Percentiles rank a stretch among this genome's conserved stretches.
These are phyloP conservation scores for Hyphantria cunea DNA, from an alignment of 1,140 invertebrate species.

Conservation along the genomic window DNA sequence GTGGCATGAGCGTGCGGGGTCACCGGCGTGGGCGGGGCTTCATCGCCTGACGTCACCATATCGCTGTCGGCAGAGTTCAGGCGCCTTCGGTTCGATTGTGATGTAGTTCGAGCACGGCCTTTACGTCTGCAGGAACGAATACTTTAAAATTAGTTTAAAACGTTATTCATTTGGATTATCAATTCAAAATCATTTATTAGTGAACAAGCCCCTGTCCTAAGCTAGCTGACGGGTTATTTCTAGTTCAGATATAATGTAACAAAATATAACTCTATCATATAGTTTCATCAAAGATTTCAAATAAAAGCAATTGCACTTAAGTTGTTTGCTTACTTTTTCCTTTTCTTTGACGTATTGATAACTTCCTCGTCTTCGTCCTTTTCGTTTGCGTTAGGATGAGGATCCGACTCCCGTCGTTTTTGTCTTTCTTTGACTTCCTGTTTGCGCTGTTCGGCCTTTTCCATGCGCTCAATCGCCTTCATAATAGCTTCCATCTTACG, in stretches of 20 bases:
- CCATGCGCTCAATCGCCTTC: conserved; percentile 94
- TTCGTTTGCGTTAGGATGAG: conserved; percentile 71
- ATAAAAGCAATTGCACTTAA: conserved; percentile 2
- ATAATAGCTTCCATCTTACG: conserved; percentile 98
- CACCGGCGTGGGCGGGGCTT: conserved; percentile 79
- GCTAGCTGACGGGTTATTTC: too few relatives aligned
- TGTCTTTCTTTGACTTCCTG: conserved; percentile 85
- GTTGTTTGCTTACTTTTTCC: conserved; percentile 69
- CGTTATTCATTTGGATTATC: too few relatives aligned
- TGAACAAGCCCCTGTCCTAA: too few relatives aligned
- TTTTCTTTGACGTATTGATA: conserved; percentile 66
- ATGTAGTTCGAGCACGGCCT: conserved; percentile 84
- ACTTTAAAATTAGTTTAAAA: too few relatives aligned
- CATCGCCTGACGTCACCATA: conserved; percentile 85
- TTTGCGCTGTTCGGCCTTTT: conserved; percentile 90
- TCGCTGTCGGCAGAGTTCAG: conserved; percentile 89
- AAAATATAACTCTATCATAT: neutral
- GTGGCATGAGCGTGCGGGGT: conserved; percentile 57
- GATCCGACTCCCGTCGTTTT: conserved; percentile 80
- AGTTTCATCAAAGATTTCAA: neutral
- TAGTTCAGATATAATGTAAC: too few relatives aligned
- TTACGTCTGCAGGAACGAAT: conserved; percentile 77
- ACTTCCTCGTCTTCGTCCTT: conserved; percentile 76
- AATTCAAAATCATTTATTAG: neutral
- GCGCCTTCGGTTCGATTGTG: conserved; percentile 83